A percentile compares a stretch with the other conserved stretches of the same genome.
Conservation (phyloP, 2,888 invertebrate genomes). For the Sepiola atlantica region DNA sequence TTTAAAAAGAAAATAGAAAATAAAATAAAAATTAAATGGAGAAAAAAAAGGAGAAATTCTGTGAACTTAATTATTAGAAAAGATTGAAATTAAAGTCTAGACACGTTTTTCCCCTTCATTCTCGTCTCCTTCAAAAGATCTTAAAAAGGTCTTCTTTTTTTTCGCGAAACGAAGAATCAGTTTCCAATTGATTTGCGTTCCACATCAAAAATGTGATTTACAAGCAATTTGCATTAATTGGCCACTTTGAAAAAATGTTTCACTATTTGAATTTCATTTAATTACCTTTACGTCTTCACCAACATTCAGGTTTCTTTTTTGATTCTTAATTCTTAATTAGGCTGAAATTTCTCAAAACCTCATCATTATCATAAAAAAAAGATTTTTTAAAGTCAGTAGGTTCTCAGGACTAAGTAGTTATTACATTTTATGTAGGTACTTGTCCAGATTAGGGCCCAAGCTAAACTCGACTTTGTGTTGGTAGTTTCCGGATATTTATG, state of each 20-base stretch:
- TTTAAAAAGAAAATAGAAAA: background rate
- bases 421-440: too few relatives aligned
- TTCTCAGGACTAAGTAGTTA: too few relatives aligned
- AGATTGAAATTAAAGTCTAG: background rate
- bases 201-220: background rate
- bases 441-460: too few relatives aligned
- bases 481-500: too few relatives aligned
- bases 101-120: background rate
- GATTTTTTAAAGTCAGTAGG: too few relatives aligned
- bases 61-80: background rate
- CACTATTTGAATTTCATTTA: background rate
- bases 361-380: background rate
- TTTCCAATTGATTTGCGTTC: background rate
- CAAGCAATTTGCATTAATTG: slow-evolving; percentile 1
- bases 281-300: background rate
- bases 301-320: background rate
- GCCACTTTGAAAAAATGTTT: background rate
- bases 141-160: background rate
- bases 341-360: background rate
- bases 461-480: too few relatives aligned
- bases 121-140: background rate
- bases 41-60: background rate
- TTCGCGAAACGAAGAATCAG: background rate
- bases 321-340: background rate
- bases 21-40: too few relatives aligned